phyloP scores from a whole-genome alignment of 2,888 invertebrate genomes.

The Digitonthophagus gazella region DNA sequence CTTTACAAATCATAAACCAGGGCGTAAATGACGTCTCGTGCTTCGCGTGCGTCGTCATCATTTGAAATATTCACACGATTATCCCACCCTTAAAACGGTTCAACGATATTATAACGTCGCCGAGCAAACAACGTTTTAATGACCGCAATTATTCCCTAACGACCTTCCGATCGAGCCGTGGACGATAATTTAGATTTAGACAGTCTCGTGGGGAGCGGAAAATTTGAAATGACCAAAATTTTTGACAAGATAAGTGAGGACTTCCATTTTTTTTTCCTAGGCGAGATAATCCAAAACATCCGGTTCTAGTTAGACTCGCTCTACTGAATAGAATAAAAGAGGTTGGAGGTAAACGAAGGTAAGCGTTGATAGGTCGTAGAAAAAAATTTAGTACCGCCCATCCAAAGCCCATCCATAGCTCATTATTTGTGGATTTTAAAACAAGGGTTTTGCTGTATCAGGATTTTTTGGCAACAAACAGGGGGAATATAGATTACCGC shows the following conservation, averaged over 20 bases:
- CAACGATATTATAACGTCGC: neutral
- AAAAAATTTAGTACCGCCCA: too few relatives aligned
- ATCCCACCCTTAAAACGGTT: neutral
- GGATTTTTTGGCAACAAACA: slow-evolving; percentile 8
- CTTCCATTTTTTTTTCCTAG: neutral
- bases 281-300: neutral
- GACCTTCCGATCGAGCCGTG: neutral
- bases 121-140: neutral
- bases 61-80: neutral
- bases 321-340: too few relatives aligned
- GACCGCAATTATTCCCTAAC: neutral
- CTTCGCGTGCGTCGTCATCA: neutral
- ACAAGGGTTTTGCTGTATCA: too few relatives aligned
- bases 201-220: neutral
- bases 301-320: neutral
- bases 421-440: too few relatives aligned
- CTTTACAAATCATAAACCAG: too few relatives aligned
- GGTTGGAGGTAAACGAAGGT: too few relatives aligned
- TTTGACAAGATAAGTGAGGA: neutral
- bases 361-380: too few relatives aligned
- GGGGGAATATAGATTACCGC: slow-evolving; percentile 2
- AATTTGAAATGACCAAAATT: neutral
- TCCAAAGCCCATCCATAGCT: too few relatives aligned
- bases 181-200: neutral
- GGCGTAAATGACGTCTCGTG: too few relatives aligned